A percentile compares a stretch with the other conserved stretches of the same genome.
Conservation (phyloP, 2,888 invertebrate genomes). For the Pharmacophagus antenor region DNA sequence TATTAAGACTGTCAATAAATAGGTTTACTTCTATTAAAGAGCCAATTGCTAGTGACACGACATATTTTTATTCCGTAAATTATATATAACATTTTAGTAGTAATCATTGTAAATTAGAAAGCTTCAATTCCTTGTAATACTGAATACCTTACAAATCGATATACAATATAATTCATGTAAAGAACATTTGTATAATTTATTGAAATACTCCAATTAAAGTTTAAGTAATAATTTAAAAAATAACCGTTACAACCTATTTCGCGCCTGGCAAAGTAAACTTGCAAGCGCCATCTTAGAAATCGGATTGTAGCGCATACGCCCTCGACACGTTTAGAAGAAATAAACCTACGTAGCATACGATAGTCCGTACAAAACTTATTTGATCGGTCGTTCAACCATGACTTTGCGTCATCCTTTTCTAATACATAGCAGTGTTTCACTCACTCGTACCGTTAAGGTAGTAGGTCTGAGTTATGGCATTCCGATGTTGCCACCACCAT, state of each 20-base stretch:
- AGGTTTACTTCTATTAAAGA: no score
- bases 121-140: no score
- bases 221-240: constrained; percentile 28
- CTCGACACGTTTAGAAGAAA: constrained; percentile 71
- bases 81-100: no score
- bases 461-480: constrained; percentile 78
- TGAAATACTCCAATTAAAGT: neutral
- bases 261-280: constrained; percentile 47
- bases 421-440: constrained; percentile 51
- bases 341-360: constrained; percentile 71
- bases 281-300: constrained; percentile 61
- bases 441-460: constrained; percentile 76
- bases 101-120: no score
- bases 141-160: no score
- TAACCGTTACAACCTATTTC: constrained; percentile 38
- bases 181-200: neutral
- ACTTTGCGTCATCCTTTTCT: constrained; percentile 54
- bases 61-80: no score
- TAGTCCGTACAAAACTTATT: constrained; percentile 77
- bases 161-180: no score
- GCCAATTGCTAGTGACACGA: no score
- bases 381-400: constrained; percentile 81
- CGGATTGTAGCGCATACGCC: constrained; percentile 56
- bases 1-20: no score
- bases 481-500: constrained; percentile 74